Percentiles rank a stretch among this genome's conserved stretches.
Evolutionary conservation across 1,140 invertebrate genomes (phyloP).

Genomic region (Hydropsyche tenuis): DNA sequence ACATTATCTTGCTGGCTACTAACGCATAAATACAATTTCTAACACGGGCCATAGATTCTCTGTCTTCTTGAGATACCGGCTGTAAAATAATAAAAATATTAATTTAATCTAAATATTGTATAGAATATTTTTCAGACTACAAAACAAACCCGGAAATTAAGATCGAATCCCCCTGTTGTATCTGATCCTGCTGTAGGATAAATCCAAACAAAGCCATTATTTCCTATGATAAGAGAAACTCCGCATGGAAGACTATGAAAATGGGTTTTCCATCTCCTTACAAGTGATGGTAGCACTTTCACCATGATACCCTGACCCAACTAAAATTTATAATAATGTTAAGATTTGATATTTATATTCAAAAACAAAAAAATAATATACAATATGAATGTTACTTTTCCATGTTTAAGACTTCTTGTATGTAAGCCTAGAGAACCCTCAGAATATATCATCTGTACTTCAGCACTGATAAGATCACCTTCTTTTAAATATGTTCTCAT

Average conservation of each 20-base stretch:
- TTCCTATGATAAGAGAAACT: constrained; percentile 90
- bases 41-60: constrained; percentile 84
- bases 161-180: constrained; percentile 77
- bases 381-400: constrained; percentile 73
- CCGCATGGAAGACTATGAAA: constrained; percentile 94
- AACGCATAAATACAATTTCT: constrained; percentile 90
- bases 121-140: background rate
- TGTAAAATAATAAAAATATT: constrained; percentile 57
- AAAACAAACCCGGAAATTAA: constrained; percentile 72
- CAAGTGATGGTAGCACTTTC: constrained; percentile 90
- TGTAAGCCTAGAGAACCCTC: constrained; percentile 94
- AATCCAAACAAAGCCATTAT: constrained; percentile 98
- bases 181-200: constrained; percentile 71
- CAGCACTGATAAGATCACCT: constrained; percentile 96
- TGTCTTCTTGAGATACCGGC: constrained; percentile 73
- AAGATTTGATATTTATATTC: background rate
- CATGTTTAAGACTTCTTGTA: constrained; percentile 96
- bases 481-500: constrained; percentile 96
- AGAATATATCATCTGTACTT: constrained; percentile 91
- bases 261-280: constrained; percentile 94
- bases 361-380: background rate
- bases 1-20: constrained; percentile 82
- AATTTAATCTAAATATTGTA: background rate
- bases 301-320: constrained; percentile 78
- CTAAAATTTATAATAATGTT: constrained; percentile 44